Conservation (phyloP, 2,888 invertebrate genomes). For the Osmoderma eremita region DNA sequence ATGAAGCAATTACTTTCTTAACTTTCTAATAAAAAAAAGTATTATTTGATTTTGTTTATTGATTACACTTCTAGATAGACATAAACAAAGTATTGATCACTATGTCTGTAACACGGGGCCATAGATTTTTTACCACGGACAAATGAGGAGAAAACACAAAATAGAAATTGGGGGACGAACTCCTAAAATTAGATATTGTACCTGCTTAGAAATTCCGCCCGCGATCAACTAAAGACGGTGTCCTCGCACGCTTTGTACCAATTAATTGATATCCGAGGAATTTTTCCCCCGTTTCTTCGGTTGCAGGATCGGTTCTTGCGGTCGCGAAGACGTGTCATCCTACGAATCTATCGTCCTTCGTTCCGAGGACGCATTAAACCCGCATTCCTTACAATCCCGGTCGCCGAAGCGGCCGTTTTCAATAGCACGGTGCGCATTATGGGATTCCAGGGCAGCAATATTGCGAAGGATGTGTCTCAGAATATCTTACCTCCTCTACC, state of each 20-base stretch:
- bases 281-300: slow-evolving; percentile 18
- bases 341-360: slow-evolving; percentile 9
- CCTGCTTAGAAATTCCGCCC: slow-evolving; percentile 23
- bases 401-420: slow-evolving; percentile 27
- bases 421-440: slow-evolving; percentile 57
- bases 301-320: slow-evolving; percentile 13
- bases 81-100: no score
- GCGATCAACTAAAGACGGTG: slow-evolving; percentile 11
- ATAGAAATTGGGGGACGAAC: no score
- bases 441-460: slow-evolving; percentile 63
- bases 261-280: slow-evolving; percentile 36
- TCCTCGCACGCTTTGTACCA: slow-evolving; percentile 8
- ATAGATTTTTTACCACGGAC: background rate
- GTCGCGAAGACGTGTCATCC: slow-evolving; percentile 23
- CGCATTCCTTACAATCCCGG: slow-evolving; percentile 28
- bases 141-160: background rate
- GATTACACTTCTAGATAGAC: no score
- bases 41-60: no score
- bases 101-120: no score
- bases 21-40: no score
- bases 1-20: no score
- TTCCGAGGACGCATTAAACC: slow-evolving; percentile 19
- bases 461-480: slow-evolving; percentile 54
- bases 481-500: slow-evolving; percentile 42
- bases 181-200: slow-evolving; percentile 17